Percentiles rank a stretch among this genome's conserved stretches.
Evolutionary conservation across 2,113 vertebrate genomes (phyloP).

Genomic region (Morone chrysops): DNA sequence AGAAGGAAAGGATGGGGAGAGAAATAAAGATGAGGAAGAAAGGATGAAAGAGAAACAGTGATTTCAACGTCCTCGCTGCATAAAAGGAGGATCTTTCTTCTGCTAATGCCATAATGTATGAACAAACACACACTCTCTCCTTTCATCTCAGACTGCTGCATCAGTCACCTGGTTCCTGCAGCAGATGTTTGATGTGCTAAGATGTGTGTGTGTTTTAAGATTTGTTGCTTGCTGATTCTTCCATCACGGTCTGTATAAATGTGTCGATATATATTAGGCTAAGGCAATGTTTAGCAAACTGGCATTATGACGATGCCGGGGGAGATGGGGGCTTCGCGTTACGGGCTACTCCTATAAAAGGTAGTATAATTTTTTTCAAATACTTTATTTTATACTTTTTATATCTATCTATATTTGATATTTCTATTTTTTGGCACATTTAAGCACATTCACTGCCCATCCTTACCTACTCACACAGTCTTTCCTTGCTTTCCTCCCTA

Average conservation of each 20-base stretch:
- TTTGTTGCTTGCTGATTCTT: not conserved
- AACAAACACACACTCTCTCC: not conserved
- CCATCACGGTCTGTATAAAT: not conserved
- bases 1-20: not conserved
- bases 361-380: too few relatives aligned
- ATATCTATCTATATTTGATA: too few relatives aligned
- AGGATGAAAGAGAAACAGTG: not conserved
- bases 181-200: not conserved
- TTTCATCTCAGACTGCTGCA: not conserved
- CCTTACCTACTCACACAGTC: too few relatives aligned
- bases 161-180: not conserved
- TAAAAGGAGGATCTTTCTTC: conserved; percentile 33
- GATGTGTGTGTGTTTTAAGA: not conserved
- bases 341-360: too few relatives aligned
- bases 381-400: too few relatives aligned
- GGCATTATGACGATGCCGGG: too few relatives aligned
- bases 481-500: too few relatives aligned
- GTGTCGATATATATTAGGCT: too few relatives aligned
- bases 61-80: not conserved
- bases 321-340: too few relatives aligned
- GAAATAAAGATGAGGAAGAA: not conserved
- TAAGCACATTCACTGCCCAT: too few relatives aligned
- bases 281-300: too few relatives aligned
- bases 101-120: conserved; percentile 32
- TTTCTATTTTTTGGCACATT: too few relatives aligned